Conservation (phyloP, 2,888 invertebrate genomes). For the Sussaba pulchella region DNA sequence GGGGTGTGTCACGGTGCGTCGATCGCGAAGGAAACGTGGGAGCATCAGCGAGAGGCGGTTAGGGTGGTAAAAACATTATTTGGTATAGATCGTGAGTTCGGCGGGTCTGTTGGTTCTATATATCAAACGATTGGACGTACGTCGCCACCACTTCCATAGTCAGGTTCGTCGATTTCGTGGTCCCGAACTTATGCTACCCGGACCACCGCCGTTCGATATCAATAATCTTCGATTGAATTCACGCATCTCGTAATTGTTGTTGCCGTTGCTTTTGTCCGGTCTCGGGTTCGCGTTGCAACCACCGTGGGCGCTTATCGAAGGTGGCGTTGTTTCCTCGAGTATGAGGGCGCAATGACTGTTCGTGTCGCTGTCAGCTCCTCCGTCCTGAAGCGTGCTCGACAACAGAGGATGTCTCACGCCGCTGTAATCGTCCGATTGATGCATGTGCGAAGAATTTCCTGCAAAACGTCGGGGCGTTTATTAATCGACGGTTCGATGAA, state of each 20-base stretch:
- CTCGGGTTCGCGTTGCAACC: slow-evolving; percentile 74
- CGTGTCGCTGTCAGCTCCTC: slow-evolving; percentile 87
- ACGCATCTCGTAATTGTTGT: slow-evolving; percentile 92
- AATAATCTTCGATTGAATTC: slow-evolving; percentile 86
- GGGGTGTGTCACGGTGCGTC: not conserved
- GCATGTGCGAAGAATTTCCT: slow-evolving; percentile 80
- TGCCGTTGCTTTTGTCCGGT: slow-evolving; percentile 89
- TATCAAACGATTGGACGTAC: slow-evolving; percentile 80
- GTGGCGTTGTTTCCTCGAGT: slow-evolving; percentile 84
- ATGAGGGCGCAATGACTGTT: slow-evolving; percentile 87
- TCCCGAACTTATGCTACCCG: slow-evolving; percentile 85
- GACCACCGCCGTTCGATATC: slow-evolving; percentile 79
- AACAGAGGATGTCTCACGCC: slow-evolving; percentile 81
- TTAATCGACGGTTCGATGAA: no score
- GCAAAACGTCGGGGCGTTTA: slow-evolving; percentile 50
- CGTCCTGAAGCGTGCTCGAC: slow-evolving; percentile 81
- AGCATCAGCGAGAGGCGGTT: slow-evolving; percentile 31
- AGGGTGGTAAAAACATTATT: slow-evolving; percentile 51
- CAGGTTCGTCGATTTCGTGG: slow-evolving; percentile 80
- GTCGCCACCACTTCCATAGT: slow-evolving; percentile 83
- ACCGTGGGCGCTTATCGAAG: slow-evolving; percentile 78
- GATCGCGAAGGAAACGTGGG: no score
- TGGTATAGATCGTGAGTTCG: slow-evolving; percentile 73
- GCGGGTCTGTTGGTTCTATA: slow-evolving; percentile 80
- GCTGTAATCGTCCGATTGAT: slow-evolving; percentile 76